Conservation (phyloP, 2,888 invertebrate species). For the Nemurella pictetii region DNA sequence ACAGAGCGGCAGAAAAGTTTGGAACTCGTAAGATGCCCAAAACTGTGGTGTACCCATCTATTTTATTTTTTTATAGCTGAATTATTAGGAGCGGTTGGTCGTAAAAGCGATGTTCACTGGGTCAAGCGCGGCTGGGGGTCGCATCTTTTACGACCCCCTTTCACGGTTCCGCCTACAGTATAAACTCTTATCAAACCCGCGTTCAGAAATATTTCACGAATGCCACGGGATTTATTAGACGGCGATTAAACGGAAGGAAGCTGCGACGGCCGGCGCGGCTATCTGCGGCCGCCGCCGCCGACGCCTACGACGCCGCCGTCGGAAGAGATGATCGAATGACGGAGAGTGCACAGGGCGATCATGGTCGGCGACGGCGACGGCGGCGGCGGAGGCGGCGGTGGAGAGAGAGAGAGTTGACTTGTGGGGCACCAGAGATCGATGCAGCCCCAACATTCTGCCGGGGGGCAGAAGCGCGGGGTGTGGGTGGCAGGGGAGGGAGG, state of each 20-base stretch:
- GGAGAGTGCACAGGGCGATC: not conserved
- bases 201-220: not conserved
- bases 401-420: not conserved
- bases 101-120: not conserved
- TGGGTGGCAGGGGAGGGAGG: not conserved
- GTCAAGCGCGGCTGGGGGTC: not conserved
- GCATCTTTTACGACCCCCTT: not conserved
- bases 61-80: not conserved
- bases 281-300: not conserved
- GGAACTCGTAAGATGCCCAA: not conserved
- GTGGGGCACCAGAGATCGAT: not conserved
- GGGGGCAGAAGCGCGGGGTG: not conserved
- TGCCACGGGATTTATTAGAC: not conserved
- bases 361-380: not conserved
- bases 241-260: not conserved
- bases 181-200: not conserved
- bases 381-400: not conserved
- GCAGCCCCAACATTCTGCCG: not conserved
- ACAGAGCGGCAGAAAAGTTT: not conserved
- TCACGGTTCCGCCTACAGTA: not conserved
- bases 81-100: not conserved
- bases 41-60: no score
- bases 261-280: not conserved
- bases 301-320: not conserved
- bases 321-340: not conserved